These are phyloP conservation scores for Anolis apletophallus DNA, from an alignment of 2,797 vertebrate genomes.

Conservation along the genomic window DNA sequence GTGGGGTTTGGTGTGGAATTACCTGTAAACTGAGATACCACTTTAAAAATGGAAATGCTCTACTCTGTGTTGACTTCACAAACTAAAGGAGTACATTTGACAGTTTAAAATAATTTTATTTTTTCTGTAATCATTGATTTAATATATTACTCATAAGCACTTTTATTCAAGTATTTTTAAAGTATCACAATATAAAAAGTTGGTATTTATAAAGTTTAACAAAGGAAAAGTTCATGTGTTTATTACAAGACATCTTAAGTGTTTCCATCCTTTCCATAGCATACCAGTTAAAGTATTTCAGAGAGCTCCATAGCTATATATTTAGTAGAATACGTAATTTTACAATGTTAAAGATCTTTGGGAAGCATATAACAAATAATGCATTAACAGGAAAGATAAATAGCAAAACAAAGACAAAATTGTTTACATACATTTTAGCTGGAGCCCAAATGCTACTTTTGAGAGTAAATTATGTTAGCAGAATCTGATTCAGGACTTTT, in stretches of 20 bases:
- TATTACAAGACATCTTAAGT: constrained; percentile 38
- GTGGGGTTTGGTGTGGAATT: not conserved
- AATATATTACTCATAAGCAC: constrained; percentile 68
- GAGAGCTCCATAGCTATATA: constrained; percentile 50
- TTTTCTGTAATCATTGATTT: constrained; percentile 68
- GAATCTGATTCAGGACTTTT: constrained; percentile 31
- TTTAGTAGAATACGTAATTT: constrained; percentile 59
- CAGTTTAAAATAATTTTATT: constrained; percentile 62
- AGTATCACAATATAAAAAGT: constrained; percentile 63
- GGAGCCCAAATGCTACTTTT: constrained; percentile 22
- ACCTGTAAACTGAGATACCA: not conserved
- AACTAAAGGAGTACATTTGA: not conserved
- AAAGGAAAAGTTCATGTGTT: constrained; percentile 44
- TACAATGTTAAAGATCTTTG: constrained; percentile 68
- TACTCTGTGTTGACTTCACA: not conserved
- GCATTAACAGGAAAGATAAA: constrained; percentile 50
- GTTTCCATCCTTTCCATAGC: constrained; percentile 40
- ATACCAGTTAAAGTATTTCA: constrained; percentile 54
- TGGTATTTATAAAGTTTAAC: constrained; percentile 52
- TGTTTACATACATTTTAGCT: constrained; percentile 33
- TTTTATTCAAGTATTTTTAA: constrained; percentile 66
- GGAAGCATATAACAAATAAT: constrained; percentile 44
- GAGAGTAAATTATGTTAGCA: constrained; percentile 37
- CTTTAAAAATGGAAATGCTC: not conserved
- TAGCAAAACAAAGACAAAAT: constrained; percentile 35